phyloP scores from a whole-genome alignment of 64 coral and sea anemone genomes.

The Montipora efflorescens region DNA sequence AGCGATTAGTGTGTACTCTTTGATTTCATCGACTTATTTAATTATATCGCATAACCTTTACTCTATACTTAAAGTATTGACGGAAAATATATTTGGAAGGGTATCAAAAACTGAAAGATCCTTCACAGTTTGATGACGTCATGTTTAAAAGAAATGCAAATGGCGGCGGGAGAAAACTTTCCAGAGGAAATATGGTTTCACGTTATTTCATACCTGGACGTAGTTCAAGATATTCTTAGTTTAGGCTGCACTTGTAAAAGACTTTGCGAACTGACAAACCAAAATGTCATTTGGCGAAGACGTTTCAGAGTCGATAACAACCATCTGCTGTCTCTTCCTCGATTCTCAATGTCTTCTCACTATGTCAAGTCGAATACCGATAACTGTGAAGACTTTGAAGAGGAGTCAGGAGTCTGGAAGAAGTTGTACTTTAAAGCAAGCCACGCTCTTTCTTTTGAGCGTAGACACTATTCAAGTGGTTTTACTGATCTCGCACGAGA shows the following conservation, averaged over 20 bases:
- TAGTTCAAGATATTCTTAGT: constrained; percentile 65
- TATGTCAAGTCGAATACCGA: neutral
- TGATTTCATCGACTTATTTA: too few relatives aligned
- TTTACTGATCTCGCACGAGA: constrained; percentile 32
- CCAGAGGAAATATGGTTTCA: constrained; percentile 84
- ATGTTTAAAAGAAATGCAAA: constrained; percentile 9
- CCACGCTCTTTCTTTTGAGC: constrained; percentile 79
- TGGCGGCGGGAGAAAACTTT: constrained; percentile 38
- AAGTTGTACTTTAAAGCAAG: constrained; percentile 86
- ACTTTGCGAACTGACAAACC: constrained; percentile 72
- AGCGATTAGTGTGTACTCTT: too few relatives aligned
- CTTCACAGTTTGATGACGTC: neutral
- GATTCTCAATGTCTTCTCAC: neutral
- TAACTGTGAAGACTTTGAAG: neutral
- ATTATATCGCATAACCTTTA: too few relatives aligned
- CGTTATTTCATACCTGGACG: constrained; percentile 48
- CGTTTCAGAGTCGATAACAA: constrained; percentile 68
- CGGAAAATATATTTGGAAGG: too few relatives aligned
- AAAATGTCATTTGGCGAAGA: constrained; percentile 82
- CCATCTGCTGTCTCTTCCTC: constrained; percentile 65
- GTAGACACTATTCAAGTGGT: neutral
- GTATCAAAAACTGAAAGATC: too few relatives aligned
- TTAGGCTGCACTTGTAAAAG: constrained; percentile 69
- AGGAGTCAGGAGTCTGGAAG: constrained; percentile 71
- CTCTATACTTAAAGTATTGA: too few relatives aligned